Evolutionary conservation across 2,888 invertebrate genomes (phyloP).

Genomic region (Cataglyphis rosenhaueri): DNA sequence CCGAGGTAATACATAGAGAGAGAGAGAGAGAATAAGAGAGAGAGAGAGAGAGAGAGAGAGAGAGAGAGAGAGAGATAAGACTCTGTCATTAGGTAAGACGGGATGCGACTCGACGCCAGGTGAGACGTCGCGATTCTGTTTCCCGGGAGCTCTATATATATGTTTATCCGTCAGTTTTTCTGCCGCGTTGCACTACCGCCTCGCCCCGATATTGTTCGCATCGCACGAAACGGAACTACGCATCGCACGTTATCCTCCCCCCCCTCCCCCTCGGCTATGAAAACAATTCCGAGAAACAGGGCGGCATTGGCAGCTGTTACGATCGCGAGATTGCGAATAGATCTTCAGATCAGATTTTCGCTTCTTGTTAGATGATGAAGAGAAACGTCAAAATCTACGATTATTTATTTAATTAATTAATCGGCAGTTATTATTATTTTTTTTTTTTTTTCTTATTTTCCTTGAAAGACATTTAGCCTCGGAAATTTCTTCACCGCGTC

Average conservation of each 20-base stretch:
- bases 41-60: neutral
- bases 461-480: neutral
- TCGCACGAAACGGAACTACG: neutral
- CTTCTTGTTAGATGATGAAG: neutral
- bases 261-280: constrained; percentile 32
- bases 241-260: constrained; percentile 26
- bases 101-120: constrained; percentile 44
- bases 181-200: neutral
- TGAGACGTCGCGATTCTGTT: constrained; percentile 23
- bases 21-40: constrained; percentile 5
- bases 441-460: neutral
- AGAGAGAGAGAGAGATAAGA: constrained; percentile 1
- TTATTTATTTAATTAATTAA: neutral
- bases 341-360: neutral
- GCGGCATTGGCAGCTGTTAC: constrained; percentile 15
- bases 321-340: constrained; percentile 33
- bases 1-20: neutral
- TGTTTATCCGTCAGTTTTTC: constrained; percentile 41
- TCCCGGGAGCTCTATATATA: neutral
- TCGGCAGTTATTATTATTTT: neutral
- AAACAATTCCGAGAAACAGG: constrained; percentile 44
- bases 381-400: neutral
- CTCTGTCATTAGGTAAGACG: constrained; percentile 51
- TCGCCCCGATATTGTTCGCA: neutral
- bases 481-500: neutral